Conservation (phyloP, 2,888 invertebrate genomes). For the Pycnomerus fuliginosus region DNA sequence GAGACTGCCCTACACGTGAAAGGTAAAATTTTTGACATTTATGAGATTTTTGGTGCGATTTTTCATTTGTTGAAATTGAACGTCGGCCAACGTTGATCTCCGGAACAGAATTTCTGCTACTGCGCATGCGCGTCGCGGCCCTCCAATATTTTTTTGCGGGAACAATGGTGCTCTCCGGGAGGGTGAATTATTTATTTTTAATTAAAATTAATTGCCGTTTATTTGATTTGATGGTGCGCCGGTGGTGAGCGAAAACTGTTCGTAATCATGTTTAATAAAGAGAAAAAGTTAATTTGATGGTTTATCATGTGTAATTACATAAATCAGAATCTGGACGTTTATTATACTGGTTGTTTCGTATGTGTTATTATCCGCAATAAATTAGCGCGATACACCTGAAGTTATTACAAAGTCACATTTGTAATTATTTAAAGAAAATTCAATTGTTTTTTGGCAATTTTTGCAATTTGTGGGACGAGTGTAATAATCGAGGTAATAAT, state of each 20-base stretch:
- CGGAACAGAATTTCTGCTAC: constrained; percentile 40
- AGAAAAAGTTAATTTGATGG: too few species aligned
- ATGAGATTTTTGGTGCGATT: constrained; percentile 25
- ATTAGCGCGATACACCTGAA: too few species aligned
- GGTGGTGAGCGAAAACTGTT: neutral
- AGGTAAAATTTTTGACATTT: constrained; percentile 39
- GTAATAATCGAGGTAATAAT: too few species aligned
- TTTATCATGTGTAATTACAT: too few species aligned
- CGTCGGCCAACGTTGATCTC: constrained; percentile 34
- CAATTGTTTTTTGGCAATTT: too few species aligned
- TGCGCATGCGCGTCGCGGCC: constrained; percentile 37
- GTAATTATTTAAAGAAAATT: too few species aligned
- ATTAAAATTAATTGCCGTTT: neutral
- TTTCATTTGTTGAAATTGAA: constrained; percentile 19
- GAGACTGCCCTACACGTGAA: constrained; percentile 23
- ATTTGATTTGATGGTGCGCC: neutral
- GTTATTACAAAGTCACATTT: too few species aligned
- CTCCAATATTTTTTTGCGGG: constrained; percentile 36
- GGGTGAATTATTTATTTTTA: constrained; percentile 17
- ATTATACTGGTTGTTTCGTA: too few species aligned
- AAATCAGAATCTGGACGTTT: too few species aligned
- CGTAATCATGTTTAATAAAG: too few species aligned
- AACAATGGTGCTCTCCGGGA: constrained; percentile 29
- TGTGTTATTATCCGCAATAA: too few species aligned
- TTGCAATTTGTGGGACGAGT: too few species aligned